A percentile compares a stretch with the other conserved stretches of the same genome.
These are phyloP conservation scores for Bombus sylvicola DNA, from an alignment of 1,140 invertebrate species.

Conservation along the genomic window DNA sequence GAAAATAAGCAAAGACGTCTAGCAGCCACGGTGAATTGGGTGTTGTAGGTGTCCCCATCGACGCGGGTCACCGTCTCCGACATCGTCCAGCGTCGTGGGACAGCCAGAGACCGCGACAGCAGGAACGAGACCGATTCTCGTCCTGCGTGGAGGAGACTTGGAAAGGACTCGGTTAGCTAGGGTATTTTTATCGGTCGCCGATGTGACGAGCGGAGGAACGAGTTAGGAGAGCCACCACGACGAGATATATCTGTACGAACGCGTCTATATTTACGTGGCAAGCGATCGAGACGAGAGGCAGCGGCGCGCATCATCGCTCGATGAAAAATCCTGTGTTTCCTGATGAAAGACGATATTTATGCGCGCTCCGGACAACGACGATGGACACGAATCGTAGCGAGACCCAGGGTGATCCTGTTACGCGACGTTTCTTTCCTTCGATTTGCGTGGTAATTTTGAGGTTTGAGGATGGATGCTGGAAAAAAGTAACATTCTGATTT, in stretches of 20 bases:
- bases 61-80: slow-evolving; percentile 40
- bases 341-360: slow-evolving; percentile 67
- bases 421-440: background rate
- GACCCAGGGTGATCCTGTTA: background rate
- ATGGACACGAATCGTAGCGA: background rate
- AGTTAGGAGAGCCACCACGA: slow-evolving; percentile 25
- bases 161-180: slow-evolving; percentile 30
- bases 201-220: background rate
- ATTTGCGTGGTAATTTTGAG: background rate
- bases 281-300: slow-evolving; percentile 45
- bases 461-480: too few relatives aligned
- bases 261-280: slow-evolving; percentile 63
- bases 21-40: slow-evolving; percentile 22
- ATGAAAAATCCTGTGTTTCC: slow-evolving; percentile 65
- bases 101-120: background rate
- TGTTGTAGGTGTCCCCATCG: slow-evolving; percentile 41
- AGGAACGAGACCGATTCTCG: slow-evolving; percentile 17
- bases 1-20: slow-evolving; percentile 78
- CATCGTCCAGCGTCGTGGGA: slow-evolving; percentile 1
- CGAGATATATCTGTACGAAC: slow-evolving; percentile 62
- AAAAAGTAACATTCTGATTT: background rate
- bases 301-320: slow-evolving; percentile 57
- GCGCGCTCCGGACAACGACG: background rate
- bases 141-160: background rate
- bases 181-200: slow-evolving; percentile 50